These are phyloP conservation scores for Chrysolina americana DNA, from an alignment of 2,888 invertebrate species.

Conservation along the genomic window DNA sequence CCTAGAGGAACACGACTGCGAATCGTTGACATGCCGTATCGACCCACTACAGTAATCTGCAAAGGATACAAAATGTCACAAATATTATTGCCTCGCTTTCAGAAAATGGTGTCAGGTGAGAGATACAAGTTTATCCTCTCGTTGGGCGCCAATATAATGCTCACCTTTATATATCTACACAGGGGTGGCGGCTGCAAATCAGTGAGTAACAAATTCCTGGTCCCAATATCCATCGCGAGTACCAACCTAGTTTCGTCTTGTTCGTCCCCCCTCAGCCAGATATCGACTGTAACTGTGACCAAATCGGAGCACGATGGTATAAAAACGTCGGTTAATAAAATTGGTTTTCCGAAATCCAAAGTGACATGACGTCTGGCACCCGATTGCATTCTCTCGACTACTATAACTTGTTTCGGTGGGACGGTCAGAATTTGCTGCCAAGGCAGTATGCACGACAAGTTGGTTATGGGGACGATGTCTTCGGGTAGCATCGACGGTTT, in stretches of 20 bases:
- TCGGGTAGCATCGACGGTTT: constrained; percentile 30
- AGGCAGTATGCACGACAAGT: constrained; percentile 27
- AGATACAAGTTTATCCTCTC: not conserved
- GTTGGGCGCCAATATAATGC: constrained; percentile 21
- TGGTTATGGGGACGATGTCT: constrained; percentile 18
- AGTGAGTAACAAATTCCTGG: constrained; percentile 86
- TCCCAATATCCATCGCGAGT: constrained; percentile 89
- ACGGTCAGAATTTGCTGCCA: constrained; percentile 42
- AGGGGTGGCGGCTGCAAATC: constrained; percentile 93
- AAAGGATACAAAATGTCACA: constrained; percentile 26
- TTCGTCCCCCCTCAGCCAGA: constrained; percentile 92
- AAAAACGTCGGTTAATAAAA: constrained; percentile 88
- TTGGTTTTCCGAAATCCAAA: constrained; percentile 90
- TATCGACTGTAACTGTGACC: constrained; percentile 89
- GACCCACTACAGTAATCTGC: constrained; percentile 90
- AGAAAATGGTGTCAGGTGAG: not conserved
- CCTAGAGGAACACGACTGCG: constrained; percentile 93
- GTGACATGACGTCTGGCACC: constrained; percentile 94
- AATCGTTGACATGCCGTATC: constrained; percentile 92
- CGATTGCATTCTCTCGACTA: constrained; percentile 94
- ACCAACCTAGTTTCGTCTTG: constrained; percentile 87
- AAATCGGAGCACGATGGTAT: constrained; percentile 87
- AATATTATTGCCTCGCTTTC: not conserved
- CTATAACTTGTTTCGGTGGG: constrained; percentile 69
- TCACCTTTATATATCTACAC: constrained; percentile 90